phyloP scores from a whole-genome alignment of 2,113 vertebrate species.

The Chitala chitala region DNA sequence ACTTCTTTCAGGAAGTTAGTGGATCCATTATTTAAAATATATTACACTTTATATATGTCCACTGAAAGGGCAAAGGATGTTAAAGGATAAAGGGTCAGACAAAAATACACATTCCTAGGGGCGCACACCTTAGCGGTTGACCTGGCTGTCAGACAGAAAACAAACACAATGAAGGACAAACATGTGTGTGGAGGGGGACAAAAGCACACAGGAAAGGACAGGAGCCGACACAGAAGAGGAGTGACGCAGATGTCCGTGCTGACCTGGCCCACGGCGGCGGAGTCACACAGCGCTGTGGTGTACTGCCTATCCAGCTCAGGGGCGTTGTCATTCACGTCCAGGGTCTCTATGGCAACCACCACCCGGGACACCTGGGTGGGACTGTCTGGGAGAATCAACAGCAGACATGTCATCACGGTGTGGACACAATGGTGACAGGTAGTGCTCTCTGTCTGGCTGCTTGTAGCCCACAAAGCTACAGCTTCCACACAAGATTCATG shows the following conservation, averaged over 20 bases:
- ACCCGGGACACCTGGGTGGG: conserved; percentile 73
- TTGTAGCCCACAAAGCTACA: neutral
- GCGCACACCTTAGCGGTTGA: neutral
- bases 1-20: too few relatives aligned
- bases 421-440: neutral
- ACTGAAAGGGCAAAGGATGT: neutral
- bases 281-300: conserved; percentile 76
- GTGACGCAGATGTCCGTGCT: conserved; percentile 5
- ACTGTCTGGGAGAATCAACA: conserved; percentile 61
- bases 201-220: neutral
- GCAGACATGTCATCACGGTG: neutral
- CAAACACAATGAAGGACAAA: neutral
- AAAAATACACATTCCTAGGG: too few relatives aligned
- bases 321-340: conserved; percentile 84
- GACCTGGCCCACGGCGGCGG: conserved; percentile 72
- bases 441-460: neutral
- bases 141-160: too few relatives aligned
- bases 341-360: conserved; percentile 75
- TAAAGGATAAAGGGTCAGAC: too few relatives aligned
- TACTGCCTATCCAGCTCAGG: conserved; percentile 77
- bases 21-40: neutral
- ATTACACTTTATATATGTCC: neutral
- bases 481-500: neutral
- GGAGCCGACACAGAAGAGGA: neutral
- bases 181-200: neutral